Percentiles rank a stretch among this genome's conserved stretches.
phyloP scores from a whole-genome alignment of 2,888 invertebrate genomes.

The Idaea dimidiata region DNA sequence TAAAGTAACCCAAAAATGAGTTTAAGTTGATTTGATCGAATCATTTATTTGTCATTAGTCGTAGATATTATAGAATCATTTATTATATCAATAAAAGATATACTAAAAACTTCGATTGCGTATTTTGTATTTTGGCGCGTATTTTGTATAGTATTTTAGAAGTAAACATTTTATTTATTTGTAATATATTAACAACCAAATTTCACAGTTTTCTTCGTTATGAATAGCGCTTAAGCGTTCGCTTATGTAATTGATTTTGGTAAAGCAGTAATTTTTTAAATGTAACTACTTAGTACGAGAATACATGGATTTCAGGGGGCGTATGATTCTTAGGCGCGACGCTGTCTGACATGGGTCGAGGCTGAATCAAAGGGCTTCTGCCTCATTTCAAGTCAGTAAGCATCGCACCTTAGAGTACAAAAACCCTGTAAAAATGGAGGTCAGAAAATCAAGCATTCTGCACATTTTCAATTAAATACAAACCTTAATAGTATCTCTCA shows the following conservation, averaged over 20 bases:
- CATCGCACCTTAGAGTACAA: neutral
- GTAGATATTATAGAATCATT: no score
- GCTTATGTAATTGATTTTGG: neutral
- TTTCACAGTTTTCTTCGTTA: neutral
- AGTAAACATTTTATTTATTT: neutral
- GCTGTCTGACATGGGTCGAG: no score
- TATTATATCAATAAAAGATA: no score
- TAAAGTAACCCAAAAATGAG: no score
- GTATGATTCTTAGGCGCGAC: no score
- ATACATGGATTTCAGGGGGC: no score
- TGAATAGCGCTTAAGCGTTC: neutral
- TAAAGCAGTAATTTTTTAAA: no score
- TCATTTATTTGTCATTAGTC: no score
- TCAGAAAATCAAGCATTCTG: neutral
- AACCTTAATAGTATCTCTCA: constrained; percentile 96
- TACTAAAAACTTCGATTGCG: neutral
- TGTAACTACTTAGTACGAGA: no score
- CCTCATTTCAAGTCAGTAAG: neutral
- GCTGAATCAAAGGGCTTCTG: no score
- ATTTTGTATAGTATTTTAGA: neutral
- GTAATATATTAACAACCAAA: neutral
- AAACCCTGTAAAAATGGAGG: neutral
- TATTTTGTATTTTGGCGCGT: neutral
- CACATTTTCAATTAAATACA: constrained; percentile 5
- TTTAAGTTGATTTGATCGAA: no score